Evolutionary conservation across 2,888 invertebrate genomes (phyloP), one percentile per base, ranked within the genome.

Genomic region (Augochlorella aurata): DNA sequence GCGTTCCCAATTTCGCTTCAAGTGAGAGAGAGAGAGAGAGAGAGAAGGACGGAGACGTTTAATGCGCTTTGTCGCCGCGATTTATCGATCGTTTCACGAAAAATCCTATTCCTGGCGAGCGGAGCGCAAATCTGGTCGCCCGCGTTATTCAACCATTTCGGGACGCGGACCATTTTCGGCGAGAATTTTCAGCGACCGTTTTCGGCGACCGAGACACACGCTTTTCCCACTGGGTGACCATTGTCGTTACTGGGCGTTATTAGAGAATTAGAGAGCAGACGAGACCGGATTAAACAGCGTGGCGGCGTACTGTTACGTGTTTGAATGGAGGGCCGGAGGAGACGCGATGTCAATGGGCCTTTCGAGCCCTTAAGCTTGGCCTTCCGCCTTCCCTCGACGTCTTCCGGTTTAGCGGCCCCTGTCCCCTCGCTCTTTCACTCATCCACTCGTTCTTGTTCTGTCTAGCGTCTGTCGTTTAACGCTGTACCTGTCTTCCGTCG

Each of bases 381-480:
- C 87, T 92, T 91, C 90, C 91, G 90, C 87, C 90, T 89, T 89
- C 88, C 85, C 86, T 88, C 87, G 70, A 77, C 89, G 85, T 86
- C 90, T 91, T 92, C 92, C 92, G 92, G 91, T 89, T 90, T 90
- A 89, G 83, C 86, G 80, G 73, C 81, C 84, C 87, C 87, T 38
- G 63, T 14, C 18, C 18, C 18, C 10, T 44, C 10, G n/a, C 10
- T n/a, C 29, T 63, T 50, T 50, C 50, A 16, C 29, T 8, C 29
- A 7, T 21, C 21, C 12, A 21, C 24, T 61, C 16, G 16, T 24
- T 16, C 29, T 61, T 14, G 2, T 24, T 29, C 16, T 61, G 8
- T 61, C 12, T 16, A 1, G 14, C 24, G 7, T 21, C 54, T 38
- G 3, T 54, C 21, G 12, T 50, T 50, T 5, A 50, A 50, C 3